Conservation (phyloP, 2,888 invertebrate species). For the Melinaea menophilus region DNA sequence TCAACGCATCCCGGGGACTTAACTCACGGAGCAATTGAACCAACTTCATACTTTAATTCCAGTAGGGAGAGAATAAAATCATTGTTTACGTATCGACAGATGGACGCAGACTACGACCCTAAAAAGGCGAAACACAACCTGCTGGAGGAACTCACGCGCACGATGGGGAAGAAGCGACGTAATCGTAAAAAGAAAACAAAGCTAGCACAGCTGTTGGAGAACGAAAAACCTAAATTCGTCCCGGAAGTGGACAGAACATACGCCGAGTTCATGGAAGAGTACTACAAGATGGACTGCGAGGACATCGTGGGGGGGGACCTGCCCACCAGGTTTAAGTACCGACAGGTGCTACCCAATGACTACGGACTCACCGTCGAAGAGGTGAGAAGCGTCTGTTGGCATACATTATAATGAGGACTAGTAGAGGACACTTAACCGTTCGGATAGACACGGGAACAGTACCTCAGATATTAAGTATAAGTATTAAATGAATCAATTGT, state of each 20-base stretch:
- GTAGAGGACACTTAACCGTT: neutral
- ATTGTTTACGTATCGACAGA: constrained; percentile 65
- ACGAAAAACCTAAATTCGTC: constrained; percentile 90
- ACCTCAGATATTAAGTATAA: neutral
- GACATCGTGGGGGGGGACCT: constrained; percentile 95
- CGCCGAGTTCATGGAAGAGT: constrained; percentile 94
- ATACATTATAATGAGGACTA: neutral
- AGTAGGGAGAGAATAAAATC: neutral
- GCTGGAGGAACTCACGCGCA: constrained; percentile 75
- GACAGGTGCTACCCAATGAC: constrained; percentile 91
- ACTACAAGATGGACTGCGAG: constrained; percentile 96
- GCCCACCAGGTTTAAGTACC: constrained; percentile 95
- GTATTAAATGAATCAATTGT: constrained; percentile 23
- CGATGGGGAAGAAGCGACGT: constrained; percentile 76
- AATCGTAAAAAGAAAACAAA: constrained; percentile 83
- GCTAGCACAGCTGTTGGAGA: constrained; percentile 83
- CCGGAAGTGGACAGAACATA: constrained; percentile 86
- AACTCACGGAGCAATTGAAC: too few species aligned
- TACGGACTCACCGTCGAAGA: constrained; percentile 95
- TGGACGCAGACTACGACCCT: constrained; percentile 93
- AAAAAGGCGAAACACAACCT: constrained; percentile 67
- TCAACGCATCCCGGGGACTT: too few species aligned
- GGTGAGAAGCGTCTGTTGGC: constrained; percentile 65
- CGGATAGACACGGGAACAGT: neutral
- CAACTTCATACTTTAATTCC: neutral